phyloP scores from a whole-genome alignment of 2,113 vertebrate species.

The Orthonyx spaldingii region DNA sequence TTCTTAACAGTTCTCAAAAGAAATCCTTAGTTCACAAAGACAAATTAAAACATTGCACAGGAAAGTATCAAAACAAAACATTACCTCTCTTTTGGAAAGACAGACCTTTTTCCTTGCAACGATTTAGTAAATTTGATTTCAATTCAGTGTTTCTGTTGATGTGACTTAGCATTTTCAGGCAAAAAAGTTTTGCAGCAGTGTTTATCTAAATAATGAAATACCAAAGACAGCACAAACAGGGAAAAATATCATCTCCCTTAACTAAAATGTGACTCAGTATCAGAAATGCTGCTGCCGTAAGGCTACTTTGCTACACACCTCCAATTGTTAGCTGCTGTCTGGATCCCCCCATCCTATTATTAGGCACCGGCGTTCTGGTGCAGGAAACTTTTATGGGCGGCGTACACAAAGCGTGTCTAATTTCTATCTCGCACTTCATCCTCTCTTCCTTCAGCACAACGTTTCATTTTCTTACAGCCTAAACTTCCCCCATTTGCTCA shows the following conservation, averaged over 20 bases:
- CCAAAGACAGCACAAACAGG: background rate
- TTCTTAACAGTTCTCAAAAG: background rate
- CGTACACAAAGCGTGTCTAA: conserved; percentile 22
- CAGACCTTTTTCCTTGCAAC: background rate
- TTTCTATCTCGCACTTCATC: conserved; percentile 25
- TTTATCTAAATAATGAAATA: background rate
- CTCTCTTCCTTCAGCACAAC: conserved; percentile 22
- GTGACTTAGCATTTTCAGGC: background rate
- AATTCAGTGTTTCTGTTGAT: background rate
- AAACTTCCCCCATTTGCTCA: conserved; percentile 31
- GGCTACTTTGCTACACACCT: conserved; percentile 15
- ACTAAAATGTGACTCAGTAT: background rate
- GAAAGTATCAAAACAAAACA: conserved; percentile 17
- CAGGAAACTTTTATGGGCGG: conserved; percentile 39
- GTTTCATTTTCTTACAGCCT: background rate
- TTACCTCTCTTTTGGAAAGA: conserved; percentile 21
- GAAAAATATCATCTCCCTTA: background rate
- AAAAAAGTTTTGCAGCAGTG: background rate
- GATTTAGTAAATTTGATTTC: background rate
- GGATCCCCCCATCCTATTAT: conserved; percentile 21
- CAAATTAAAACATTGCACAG: background rate
- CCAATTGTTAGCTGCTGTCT: conserved; percentile 17
- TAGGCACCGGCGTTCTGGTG: conserved; percentile 14
- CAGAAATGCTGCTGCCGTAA: conserved; percentile 24
- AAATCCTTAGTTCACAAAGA: background rate